Evolutionary conservation across 2,888 invertebrate genomes (phyloP).

Genomic region (Thelaira solivaga): DNA sequence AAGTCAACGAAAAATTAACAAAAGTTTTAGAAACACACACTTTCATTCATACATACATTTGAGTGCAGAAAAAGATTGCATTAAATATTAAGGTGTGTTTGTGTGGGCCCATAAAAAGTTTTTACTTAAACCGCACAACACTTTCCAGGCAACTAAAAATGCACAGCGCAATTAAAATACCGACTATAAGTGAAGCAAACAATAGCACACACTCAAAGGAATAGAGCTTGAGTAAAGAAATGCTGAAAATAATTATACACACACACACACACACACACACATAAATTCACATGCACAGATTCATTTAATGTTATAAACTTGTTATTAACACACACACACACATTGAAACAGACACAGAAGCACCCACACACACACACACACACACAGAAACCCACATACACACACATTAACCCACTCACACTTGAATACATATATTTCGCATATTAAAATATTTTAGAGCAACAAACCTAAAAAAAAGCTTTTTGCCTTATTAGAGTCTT

Average conservation of each 20-base stretch:
- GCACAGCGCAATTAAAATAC: slow-evolving; percentile 50
- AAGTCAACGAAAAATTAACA: slow-evolving; percentile 59
- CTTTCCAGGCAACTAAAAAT: slow-evolving; percentile 41
- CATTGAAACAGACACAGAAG: not conserved
- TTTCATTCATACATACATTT: no score
- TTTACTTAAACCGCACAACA: slow-evolving; percentile 19
- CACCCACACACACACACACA: not conserved
- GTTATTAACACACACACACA: not conserved
- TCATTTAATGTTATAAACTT: slow-evolving; percentile 1
- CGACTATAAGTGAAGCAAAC: slow-evolving; percentile 36
- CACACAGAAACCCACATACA: not conserved
- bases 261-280: not conserved
- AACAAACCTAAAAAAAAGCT: not conserved
- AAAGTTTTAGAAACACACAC: slow-evolving; percentile 45
- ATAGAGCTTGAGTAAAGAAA: no score
- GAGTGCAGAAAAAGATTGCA: not conserved
- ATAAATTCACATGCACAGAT: not conserved
- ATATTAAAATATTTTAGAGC: not conserved
- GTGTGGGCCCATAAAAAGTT: not conserved
- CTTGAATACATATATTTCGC: not conserved
- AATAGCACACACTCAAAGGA: slow-evolving; percentile 26
- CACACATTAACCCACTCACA: not conserved
- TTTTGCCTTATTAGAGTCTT: slow-evolving; percentile 57
- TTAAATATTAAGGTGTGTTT: not conserved
- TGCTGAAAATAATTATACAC: not conserved